phyloP scores from a whole-genome alignment of 1,140 invertebrate genomes.

The Drosophila saltans region DNA sequence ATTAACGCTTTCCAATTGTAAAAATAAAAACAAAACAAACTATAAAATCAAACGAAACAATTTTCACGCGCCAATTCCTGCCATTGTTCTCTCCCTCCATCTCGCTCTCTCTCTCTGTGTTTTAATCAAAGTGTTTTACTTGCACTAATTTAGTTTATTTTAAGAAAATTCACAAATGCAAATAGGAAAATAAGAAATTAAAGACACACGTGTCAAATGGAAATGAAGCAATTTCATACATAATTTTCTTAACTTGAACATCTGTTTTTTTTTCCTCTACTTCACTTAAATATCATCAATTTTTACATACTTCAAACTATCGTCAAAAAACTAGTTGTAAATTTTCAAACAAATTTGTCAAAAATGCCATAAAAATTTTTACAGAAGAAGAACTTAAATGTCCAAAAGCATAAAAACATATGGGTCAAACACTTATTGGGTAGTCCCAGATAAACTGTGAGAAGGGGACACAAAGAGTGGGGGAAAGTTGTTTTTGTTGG shows the following conservation, averaged over 20 bases:
- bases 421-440: conserved; percentile 38
- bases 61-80: conserved; percentile 78
- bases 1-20: conserved; percentile 77
- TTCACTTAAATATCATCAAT: conserved; percentile 14
- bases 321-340: conserved; percentile 40
- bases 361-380: conserved; percentile 46
- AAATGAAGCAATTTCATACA: conserved; percentile 11
- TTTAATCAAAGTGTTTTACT: conserved; percentile 45
- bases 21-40: conserved; percentile 54
- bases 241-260: conserved; percentile 19
- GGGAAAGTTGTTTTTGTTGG: not conserved
- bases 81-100: conserved; percentile 39
- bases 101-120: not conserved
- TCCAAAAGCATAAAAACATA: conserved; percentile 30
- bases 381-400: conserved; percentile 27
- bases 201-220: conserved; percentile 3
- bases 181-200: not conserved
- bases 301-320: conserved; percentile 37
- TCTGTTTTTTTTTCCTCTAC: conserved; percentile 26
- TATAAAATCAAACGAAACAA: conserved; percentile 72
- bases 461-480: not conserved
- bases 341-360: conserved; percentile 59
- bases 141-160: conserved; percentile 59
- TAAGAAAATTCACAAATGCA: conserved; percentile 46
- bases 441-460: conserved; percentile 25